Percentiles rank a stretch among this genome's conserved stretches.
Conservation (phyloP, 2,888 invertebrate genomes). For the Odontomyia ornata region DNA sequence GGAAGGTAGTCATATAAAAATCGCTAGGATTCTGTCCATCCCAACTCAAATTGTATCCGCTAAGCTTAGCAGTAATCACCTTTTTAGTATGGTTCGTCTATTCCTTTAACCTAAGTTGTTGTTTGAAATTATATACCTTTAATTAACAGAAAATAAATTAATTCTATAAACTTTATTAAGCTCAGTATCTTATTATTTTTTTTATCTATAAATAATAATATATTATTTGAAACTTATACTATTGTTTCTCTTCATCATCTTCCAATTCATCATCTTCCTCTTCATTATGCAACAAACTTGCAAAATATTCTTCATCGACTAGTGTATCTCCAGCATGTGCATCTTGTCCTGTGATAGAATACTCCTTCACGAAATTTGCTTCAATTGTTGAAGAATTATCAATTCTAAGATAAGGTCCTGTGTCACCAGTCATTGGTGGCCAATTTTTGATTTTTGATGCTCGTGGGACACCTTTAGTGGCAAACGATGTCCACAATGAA, state of each 20-base stretch:
- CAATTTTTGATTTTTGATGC: constrained; percentile 57
- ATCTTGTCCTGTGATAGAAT: constrained; percentile 58
- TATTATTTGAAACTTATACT: not conserved
- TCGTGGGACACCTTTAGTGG: constrained; percentile 57
- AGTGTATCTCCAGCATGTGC: constrained; percentile 56
- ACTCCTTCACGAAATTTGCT: constrained; percentile 60
- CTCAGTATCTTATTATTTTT: not conserved
- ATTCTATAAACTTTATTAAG: too few relatives aligned
- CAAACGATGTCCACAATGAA: constrained; percentile 62
- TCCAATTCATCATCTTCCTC: constrained; percentile 51
- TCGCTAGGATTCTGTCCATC: too few relatives aligned
- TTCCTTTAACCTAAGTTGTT: too few relatives aligned
- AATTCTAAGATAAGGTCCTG: constrained; percentile 62
- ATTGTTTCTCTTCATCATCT: constrained; percentile 37
- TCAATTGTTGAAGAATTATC: constrained; percentile 56
- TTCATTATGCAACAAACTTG: constrained; percentile 54
- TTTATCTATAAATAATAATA: not conserved
- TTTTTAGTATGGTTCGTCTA: too few relatives aligned
- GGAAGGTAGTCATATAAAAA: too few relatives aligned
- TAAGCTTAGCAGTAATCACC: too few relatives aligned
- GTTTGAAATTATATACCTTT: too few relatives aligned
- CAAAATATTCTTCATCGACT: constrained; percentile 59
- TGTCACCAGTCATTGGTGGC: constrained; percentile 59
- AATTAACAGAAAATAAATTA: too few relatives aligned
- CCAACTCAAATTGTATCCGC: too few relatives aligned